Conservation (phyloP, 2,888 invertebrate genomes). For the Ommatoiulus sabulosus region DNA sequence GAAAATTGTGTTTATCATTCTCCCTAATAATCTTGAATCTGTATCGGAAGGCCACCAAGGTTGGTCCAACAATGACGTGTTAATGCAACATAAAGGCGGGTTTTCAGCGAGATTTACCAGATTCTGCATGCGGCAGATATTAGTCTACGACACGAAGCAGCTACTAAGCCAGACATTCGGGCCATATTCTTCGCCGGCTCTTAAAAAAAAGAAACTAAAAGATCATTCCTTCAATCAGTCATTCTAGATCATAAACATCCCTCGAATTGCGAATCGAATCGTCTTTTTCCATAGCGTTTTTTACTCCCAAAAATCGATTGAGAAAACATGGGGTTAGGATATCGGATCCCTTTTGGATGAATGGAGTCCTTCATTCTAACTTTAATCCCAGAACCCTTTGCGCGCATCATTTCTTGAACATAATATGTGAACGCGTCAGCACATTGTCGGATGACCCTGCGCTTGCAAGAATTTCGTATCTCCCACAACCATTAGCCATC, state of each 20-base stretch:
- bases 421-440: slow-evolving; percentile 9
- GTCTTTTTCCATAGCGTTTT: not conserved
- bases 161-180: not conserved
- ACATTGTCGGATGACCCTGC: slow-evolving; percentile 39
- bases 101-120: too few relatives aligned
- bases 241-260: slow-evolving; percentile 9
- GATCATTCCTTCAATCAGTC: not conserved
- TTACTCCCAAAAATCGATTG: slow-evolving; percentile 40
- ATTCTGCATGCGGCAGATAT: too few relatives aligned
- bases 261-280: slow-evolving; percentile 26
- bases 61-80: too few relatives aligned
- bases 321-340: slow-evolving; percentile 40
- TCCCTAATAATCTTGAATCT: too few relatives aligned
- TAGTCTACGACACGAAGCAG: too few relatives aligned
- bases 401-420: slow-evolving; percentile 25
- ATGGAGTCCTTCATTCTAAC: slow-evolving; percentile 23
- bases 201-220: not conserved
- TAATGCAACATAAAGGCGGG: too few relatives aligned
- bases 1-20: too few relatives aligned
- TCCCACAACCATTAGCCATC: slow-evolving; percentile 16
- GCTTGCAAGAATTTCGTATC: not conserved
- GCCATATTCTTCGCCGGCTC: not conserved
- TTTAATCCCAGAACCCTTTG: not conserved
- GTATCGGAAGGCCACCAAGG: too few relatives aligned
- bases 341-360: slow-evolving; percentile 36